Percentiles rank a stretch among this genome's conserved stretches.
Conservation (phyloP, 1,140 invertebrate species). For the Stenopsyche tienmushanensis region DNA sequence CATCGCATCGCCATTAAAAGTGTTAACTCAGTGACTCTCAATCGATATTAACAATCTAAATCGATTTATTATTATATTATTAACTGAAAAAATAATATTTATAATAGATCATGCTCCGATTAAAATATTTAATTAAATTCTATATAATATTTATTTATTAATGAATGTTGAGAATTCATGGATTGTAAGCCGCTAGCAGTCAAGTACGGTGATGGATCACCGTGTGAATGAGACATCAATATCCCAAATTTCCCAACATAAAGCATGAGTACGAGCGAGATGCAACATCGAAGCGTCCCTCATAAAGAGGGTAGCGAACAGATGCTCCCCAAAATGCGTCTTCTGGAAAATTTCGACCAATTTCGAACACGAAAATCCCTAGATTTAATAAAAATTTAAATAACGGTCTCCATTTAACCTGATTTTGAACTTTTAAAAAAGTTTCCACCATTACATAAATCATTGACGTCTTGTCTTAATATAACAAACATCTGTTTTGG, state of each 20-base stretch:
- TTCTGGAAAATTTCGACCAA: constrained; percentile 15
- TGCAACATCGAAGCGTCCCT: constrained; percentile 1
- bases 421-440: background rate
- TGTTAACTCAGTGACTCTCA: no score
- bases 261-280: background rate
- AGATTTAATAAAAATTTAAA: constrained; percentile 8
- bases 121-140: no score
- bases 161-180: constrained; percentile 12
- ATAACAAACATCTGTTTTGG: no score
- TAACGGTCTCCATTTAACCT: background rate
- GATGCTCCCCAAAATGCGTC: constrained; percentile 30
- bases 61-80: background rate
- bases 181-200: constrained; percentile 19
- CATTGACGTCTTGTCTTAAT: no score
- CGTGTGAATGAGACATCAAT: constrained; percentile 26
- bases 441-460: no score
- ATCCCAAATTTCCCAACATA: constrained; percentile 2
- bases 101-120: background rate
- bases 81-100: background rate
- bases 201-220: constrained; percentile 34
- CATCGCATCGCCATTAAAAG: constrained; percentile 17
- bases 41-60: no score
- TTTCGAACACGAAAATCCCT: constrained; percentile 7
- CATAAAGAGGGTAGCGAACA: constrained; percentile 27
- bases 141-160: no score